Percentiles rank a stretch among this genome's conserved stretches.
phyloP scores from a whole-genome alignment of 1,140 invertebrate species.

The Pseudomyrmex flavicornis region DNA sequence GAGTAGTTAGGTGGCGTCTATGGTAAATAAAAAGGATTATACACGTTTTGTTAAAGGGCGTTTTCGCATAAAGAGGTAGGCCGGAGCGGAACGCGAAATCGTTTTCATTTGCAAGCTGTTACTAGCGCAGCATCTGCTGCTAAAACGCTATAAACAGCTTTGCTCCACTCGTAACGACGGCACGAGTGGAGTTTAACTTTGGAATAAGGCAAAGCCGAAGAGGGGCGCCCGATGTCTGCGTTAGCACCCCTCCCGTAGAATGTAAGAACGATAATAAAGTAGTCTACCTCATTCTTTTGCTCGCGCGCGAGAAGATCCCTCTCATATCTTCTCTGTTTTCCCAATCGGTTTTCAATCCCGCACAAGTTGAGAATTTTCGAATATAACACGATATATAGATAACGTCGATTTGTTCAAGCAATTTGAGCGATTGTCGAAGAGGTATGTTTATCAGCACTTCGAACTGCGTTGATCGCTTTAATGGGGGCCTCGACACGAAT shows the following conservation, averaged over 20 bases:
- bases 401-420: not conserved
- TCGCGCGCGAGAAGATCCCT: constrained; percentile 1
- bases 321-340: not conserved
- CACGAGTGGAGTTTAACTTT: constrained; percentile 76
- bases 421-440: constrained; percentile 31
- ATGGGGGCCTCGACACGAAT: constrained; percentile 36
- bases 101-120: constrained; percentile 83
- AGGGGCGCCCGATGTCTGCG: constrained; percentile 24
- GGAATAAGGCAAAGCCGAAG: constrained; percentile 66
- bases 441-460: constrained; percentile 45
- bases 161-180: constrained; percentile 74
- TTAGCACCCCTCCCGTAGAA: constrained; percentile 42
- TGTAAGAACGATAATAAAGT: constrained; percentile 66
- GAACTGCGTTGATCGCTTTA: constrained; percentile 26
- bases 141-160: constrained; percentile 81
- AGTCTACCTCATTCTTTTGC: constrained; percentile 3
- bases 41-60: constrained; percentile 72
- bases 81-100: constrained; percentile 59
- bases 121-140: constrained; percentile 80
- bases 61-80: constrained; percentile 51
- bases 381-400: not conserved
- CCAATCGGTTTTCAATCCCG: not conserved
- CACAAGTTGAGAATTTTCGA: not conserved
- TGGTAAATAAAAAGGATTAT: constrained; percentile 70
- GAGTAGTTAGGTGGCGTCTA: constrained; percentile 6